phyloP scores from a whole-genome alignment of 2,113 vertebrate genomes.

The Periophthalmodon schlosseri region DNA sequence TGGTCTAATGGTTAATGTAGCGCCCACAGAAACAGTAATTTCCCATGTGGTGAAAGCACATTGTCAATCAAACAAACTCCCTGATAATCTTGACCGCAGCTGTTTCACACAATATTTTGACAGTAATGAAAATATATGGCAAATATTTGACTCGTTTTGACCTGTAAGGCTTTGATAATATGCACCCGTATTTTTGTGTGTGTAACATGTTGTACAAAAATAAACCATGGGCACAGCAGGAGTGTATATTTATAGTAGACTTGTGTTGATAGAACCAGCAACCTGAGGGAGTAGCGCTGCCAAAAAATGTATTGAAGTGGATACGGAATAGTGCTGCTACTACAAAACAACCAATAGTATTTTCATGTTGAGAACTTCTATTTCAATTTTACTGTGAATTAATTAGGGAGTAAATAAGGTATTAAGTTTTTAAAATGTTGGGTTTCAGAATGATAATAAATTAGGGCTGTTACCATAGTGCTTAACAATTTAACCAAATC shows the following conservation, averaged over 20 bases:
- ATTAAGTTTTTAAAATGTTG: too few relatives aligned
- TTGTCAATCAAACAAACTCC: slow-evolving; percentile 15
- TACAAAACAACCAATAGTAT: background rate
- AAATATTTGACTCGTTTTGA: slow-evolving; percentile 25
- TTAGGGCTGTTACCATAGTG: too few relatives aligned
- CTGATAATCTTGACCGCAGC: slow-evolving; percentile 21
- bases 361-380: too few relatives aligned
- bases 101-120: slow-evolving; percentile 36
- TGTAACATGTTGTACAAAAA: slow-evolving; percentile 32
- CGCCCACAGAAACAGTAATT: slow-evolving; percentile 10
- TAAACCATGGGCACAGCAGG: slow-evolving; percentile 13
- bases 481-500: too few relatives aligned
- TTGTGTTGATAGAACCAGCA: slow-evolving; percentile 19
- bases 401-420: too few relatives aligned
- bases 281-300: background rate
- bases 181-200: slow-evolving; percentile 28
- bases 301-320: background rate
- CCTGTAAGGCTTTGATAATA: slow-evolving; percentile 23
- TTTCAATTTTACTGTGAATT: too few relatives aligned
- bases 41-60: slow-evolving; percentile 15
- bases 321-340: background rate
- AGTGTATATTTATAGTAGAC: slow-evolving; percentile 23
- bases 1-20: background rate
- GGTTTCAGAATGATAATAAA: too few relatives aligned
- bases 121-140: slow-evolving; percentile 32